Evolutionary conservation across 1,140 invertebrate species (phyloP).

Genomic region (Ostrea denselamellosa): DNA sequence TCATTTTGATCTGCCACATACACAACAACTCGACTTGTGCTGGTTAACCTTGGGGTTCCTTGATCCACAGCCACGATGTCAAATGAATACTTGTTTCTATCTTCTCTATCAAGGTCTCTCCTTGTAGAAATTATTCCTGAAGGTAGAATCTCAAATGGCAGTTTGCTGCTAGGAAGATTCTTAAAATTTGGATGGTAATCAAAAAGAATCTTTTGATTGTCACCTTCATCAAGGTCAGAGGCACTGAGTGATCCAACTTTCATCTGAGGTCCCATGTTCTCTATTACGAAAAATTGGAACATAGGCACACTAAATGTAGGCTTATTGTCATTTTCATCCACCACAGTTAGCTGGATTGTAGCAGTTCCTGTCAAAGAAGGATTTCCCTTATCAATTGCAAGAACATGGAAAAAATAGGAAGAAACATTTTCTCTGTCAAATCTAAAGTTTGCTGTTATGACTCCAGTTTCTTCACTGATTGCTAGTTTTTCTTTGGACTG

Average conservation of each 20-base stretch:
- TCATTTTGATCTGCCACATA: constrained; percentile 70
- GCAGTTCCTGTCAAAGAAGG: constrained; percentile 78
- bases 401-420: constrained; percentile 57
- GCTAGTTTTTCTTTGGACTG: constrained; percentile 75
- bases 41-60: constrained; percentile 60
- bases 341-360: constrained; percentile 79
- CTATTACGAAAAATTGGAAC: constrained; percentile 91
- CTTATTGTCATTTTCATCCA: constrained; percentile 83
- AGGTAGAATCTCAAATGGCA: constrained; percentile 60
- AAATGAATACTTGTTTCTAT: constrained; percentile 53
- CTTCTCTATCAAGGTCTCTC: constrained; percentile 64
- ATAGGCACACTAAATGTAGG: constrained; percentile 92
- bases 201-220: constrained; percentile 61
- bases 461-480: constrained; percentile 58
- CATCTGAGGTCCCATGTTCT: constrained; percentile 91
- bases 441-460: constrained; percentile 55
- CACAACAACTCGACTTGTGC: constrained; percentile 76
- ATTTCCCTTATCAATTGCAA: constrained; percentile 80
- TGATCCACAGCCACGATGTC: constrained; percentile 67
- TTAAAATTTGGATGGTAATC: constrained; percentile 44
- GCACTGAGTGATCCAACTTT: constrained; percentile 84
- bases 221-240: constrained; percentile 77
- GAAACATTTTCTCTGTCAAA: constrained; percentile 61
- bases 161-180: constrained; percentile 19
- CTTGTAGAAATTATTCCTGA: constrained; percentile 64